phyloP scores from a whole-genome alignment of 2,888 invertebrate species.

The Hydrotaea diabolus region DNA sequence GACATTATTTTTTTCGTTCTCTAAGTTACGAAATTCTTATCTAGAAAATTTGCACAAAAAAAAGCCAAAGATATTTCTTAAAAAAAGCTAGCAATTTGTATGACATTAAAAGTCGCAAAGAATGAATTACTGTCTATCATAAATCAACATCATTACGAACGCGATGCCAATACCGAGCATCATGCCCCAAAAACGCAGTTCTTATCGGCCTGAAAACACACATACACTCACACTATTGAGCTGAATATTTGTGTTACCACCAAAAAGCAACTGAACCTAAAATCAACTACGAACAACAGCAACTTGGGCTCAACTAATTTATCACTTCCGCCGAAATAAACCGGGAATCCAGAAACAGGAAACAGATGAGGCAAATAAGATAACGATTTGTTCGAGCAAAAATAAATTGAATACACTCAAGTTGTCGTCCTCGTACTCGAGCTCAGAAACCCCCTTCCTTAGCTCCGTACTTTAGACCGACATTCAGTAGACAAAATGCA shows the following conservation, averaged over 20 bases:
- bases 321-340: slow-evolving; percentile 60
- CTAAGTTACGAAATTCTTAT: neutral
- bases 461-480: neutral
- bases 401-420: slow-evolving; percentile 59
- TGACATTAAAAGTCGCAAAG: too few relatives aligned
- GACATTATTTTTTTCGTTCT: too few relatives aligned
- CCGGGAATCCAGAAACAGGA: slow-evolving; percentile 41
- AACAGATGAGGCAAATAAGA: slow-evolving; percentile 64
- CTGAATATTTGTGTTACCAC: neutral
- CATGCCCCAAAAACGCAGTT: slow-evolving; percentile 37
- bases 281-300: slow-evolving; percentile 46
- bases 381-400: slow-evolving; percentile 54
- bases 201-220: slow-evolving; percentile 50
- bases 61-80: too few relatives aligned
- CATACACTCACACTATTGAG: slow-evolving; percentile 14
- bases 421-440: neutral
- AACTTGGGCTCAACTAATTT: slow-evolving; percentile 62
- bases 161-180: neutral
- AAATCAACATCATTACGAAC: slow-evolving; percentile 48
- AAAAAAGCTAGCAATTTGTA: too few relatives aligned
- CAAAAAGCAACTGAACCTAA: slow-evolving; percentile 2
- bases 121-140: neutral
- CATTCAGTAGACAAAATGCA: slow-evolving; percentile 58
- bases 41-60: too few relatives aligned
- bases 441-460: neutral